These are phyloP conservation scores for Heliangelus exortis DNA, from an alignment of 2,797 vertebrate species.

Conservation along the genomic window DNA sequence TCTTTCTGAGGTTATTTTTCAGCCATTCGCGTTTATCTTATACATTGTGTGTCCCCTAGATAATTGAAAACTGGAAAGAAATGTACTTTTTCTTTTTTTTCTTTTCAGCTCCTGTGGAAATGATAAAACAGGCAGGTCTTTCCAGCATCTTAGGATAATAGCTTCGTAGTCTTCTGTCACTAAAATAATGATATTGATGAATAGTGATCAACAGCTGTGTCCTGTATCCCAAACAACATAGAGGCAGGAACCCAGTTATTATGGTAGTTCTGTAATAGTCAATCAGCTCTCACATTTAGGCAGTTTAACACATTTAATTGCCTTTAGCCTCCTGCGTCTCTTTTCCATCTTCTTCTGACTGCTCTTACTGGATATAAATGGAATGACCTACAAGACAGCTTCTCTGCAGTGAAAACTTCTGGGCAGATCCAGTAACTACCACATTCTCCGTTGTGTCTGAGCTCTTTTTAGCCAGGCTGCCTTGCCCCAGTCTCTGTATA, in stretches of 20 bases:
- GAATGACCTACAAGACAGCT: background rate
- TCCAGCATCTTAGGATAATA: background rate
- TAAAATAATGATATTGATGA: background rate
- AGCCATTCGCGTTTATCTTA: background rate
- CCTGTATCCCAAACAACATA: background rate
- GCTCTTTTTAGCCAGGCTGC: background rate
- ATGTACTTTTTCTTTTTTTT: background rate
- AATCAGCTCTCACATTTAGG: background rate
- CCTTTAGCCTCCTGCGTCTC: background rate
- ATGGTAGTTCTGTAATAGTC: accelerated
- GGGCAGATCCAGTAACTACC: background rate
- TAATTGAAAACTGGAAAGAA: background rate
- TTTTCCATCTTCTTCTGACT: background rate
- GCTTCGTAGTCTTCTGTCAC: background rate
- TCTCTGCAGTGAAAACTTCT: background rate
- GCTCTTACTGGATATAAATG: background rate
- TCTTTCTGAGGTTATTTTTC: background rate
- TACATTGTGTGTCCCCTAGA: background rate
- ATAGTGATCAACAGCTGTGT: background rate
- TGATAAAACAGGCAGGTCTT: background rate
- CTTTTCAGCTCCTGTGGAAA: background rate
- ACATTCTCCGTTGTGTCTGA: background rate
- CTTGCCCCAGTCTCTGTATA: background rate
- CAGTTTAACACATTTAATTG: background rate
- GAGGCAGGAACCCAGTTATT: background rate